phyloP scores from a whole-genome alignment of 2,888 invertebrate species.

The Halictus quadricinctus region DNA sequence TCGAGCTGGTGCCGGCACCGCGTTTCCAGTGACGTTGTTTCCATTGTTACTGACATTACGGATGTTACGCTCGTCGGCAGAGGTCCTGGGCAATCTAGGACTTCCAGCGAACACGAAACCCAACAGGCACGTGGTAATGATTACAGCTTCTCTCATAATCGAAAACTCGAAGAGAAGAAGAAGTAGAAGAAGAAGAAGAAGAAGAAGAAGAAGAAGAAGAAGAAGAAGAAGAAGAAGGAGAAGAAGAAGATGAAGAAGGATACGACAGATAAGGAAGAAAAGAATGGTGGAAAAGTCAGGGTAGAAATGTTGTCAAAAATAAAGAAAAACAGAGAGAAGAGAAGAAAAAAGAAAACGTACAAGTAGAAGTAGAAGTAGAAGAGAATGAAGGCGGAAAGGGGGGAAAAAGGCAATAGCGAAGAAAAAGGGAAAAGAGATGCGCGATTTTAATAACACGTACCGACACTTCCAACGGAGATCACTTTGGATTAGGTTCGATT shows the following conservation, averaged over 20 bases:
- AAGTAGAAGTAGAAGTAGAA: not conserved
- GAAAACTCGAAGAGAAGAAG: constrained; percentile 6
- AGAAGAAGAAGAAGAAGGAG: not conserved
- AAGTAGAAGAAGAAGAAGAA: not conserved
- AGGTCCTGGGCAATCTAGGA: constrained; percentile 79
- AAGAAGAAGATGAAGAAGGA: not conserved
- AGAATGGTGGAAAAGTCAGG: not conserved
- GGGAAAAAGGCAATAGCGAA: not conserved
- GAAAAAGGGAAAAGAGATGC: not conserved
- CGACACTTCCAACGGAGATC: constrained; percentile 40
- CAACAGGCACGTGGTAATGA: constrained; percentile 76
- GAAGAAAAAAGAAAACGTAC: not conserved
- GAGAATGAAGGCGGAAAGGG: not conserved
- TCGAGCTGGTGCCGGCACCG: constrained; percentile 70
- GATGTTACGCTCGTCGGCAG: constrained; percentile 79
- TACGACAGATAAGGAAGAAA: constrained; percentile 5
- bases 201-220: not conserved
- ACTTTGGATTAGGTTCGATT: constrained; percentile 24
- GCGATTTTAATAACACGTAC: constrained; percentile 34
- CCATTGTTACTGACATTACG: constrained; percentile 74
- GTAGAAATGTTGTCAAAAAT: not conserved
- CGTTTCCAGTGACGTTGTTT: constrained; percentile 72
- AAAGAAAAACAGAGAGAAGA: not conserved
- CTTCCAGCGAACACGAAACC: constrained; percentile 78
- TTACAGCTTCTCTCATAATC: constrained; percentile 76